Evolutionary conservation across 2,113 vertebrate genomes (phyloP).

Genomic region (Tyrannus savana): DNA sequence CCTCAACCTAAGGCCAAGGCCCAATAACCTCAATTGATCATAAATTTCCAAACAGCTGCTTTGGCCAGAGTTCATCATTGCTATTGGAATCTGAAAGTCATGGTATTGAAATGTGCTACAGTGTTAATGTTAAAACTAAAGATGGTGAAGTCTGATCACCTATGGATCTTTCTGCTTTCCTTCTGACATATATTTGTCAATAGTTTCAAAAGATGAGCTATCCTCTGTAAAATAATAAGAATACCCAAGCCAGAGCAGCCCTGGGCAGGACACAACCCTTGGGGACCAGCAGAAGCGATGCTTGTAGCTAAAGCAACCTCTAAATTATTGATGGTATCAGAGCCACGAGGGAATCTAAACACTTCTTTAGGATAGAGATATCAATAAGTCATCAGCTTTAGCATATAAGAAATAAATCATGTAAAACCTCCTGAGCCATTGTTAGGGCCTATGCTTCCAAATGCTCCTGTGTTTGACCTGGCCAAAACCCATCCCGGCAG

Average conservation of each 20-base stretch:
- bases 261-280: not conserved
- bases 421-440: not conserved
- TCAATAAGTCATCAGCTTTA: not conserved
- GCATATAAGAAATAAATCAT: not conserved
- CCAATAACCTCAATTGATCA: not conserved
- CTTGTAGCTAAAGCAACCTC: not conserved
- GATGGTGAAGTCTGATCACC: not conserved
- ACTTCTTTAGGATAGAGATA: not conserved
- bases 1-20: constrained; percentile 1
- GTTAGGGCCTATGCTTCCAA: not conserved
- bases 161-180: not conserved
- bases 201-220: not conserved
- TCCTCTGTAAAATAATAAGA: not conserved
- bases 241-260: not conserved
- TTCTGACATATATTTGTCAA: not conserved
- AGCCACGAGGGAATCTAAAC: not conserved
- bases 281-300: not conserved
- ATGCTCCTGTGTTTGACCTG: not conserved
- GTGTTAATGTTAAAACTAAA: not conserved
- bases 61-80: not conserved
- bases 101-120: not conserved
- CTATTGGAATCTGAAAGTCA: not conserved
- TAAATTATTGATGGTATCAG: not conserved
- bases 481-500: not conserved
- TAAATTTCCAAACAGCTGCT: constrained; percentile 1